Base-by-base conservation (phyloP, 1,140 invertebrate genomes). In the Trichonephila inaurata region DNA sequence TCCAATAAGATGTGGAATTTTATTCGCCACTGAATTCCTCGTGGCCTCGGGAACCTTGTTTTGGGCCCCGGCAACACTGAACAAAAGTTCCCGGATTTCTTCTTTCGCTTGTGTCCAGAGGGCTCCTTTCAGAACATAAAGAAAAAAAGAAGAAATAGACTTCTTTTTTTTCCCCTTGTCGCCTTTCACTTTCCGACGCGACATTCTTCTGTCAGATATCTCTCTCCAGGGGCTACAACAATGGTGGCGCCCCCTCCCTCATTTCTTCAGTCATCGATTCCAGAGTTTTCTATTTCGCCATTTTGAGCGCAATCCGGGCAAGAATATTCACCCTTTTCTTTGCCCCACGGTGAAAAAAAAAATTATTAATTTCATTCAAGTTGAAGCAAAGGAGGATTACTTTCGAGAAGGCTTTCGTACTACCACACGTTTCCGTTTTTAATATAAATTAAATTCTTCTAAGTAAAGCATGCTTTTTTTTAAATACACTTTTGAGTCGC, bases 1-100 rank as follows among this genome's bases (percentile, higher is more conserved):
- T 89, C 28, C 87, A 66, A 89, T 44, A 66, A 89, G 62, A 61
- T 44, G 87, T 16, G 64, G 87, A 89, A 89, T 89, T 89, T 89
- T 61, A 69, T 69, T 62, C 64, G 62, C 33, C 87, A 24, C 61
- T 44, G 44, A 62, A 66, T 89, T 51, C 61, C 21, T 40, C 18
- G 33, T 69, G 40, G n/a, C 83, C 24, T 33, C 24, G 5, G 60
- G 83, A 24, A 69, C 33, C 61, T 89, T 89, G 87, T 89, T 89
- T 60, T 28, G 60, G 83, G 12, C 24, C 6, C 60, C n/a, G 16
- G 24, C 51, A 62, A 86, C 83, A 6, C n/a, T 8, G 83, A 86
- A 86, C 60, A 86, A 60, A 60, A 61, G 51, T 61, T 72, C 69
- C 28, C 69, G 24, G 69, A 16, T 62, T 24, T 61, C 24, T 33